Evolutionary conservation across 1,140 invertebrate genomes (phyloP).

Genomic region (Lutraria rhynchaena): DNA sequence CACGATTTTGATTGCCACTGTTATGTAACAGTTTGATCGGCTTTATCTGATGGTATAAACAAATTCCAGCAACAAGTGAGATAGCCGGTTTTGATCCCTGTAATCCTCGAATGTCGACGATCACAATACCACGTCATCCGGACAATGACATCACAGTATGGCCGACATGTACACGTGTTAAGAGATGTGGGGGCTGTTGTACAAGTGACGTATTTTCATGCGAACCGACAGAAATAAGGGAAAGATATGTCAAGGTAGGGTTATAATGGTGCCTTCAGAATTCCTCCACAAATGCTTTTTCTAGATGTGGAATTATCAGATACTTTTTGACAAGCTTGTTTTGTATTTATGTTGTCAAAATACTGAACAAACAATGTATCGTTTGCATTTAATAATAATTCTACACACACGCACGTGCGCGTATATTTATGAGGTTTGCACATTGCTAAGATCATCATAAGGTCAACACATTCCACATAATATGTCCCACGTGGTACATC

Average conservation of each 20-base stretch:
- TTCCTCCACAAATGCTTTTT: neutral
- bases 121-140: conserved; percentile 49
- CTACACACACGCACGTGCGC: no score
- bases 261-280: no score
- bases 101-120: conserved; percentile 41
- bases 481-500: no score
- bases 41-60: no score
- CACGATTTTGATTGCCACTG: no score
- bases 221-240: conserved; percentile 43
- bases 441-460: no score
- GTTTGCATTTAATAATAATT: no score
- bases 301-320: no score
- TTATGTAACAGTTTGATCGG: no score
- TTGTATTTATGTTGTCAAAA: neutral
- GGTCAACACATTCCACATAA: no score
- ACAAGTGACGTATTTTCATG: conserved; percentile 55
- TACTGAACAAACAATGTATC: no score
- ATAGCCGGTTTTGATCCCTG: conserved; percentile 54
- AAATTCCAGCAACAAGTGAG: neutral
- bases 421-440: no score
- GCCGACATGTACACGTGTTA: conserved; percentile 52
- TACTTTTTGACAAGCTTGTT: neutral
- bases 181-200: conserved; percentile 54
- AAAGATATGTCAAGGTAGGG: conserved; percentile 44
- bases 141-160: conserved; percentile 46